Evolutionary conservation across 2,113 vertebrate genomes (phyloP), one percentile per base, ranked within the genome.

Genomic region (Platycercus adscitus): DNA sequence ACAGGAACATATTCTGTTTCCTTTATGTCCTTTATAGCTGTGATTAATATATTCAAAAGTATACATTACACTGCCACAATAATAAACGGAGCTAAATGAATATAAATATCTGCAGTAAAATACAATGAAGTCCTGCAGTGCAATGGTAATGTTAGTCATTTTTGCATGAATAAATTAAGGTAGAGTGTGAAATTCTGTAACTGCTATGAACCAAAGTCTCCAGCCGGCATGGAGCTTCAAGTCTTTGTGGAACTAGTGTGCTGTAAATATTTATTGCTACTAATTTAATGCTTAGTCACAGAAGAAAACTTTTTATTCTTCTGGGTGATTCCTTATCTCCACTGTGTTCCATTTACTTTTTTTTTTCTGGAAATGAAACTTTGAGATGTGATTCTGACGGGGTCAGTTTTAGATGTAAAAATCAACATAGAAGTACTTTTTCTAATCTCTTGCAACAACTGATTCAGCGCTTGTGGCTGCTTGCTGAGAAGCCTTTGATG

Each of bases 41-140:
- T 86, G 84, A 94, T 96, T 89, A 95, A 93, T 94, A 86, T 47
- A 89, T 88, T 76, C 88, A 95, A 63, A 96, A 92, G 81, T 91
- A 80, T 92, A 94, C 49, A 70, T 95, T 89, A 79, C 64, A 60
- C 8, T 94, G 81, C 61, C 75, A 93, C 64, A 86, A 78, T 83
- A 93, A 95, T 75, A 81, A 96, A 88, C 61, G 71, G 71, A 89
- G 20, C 78, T 78, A 86, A 84, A 95, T 1, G 46, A 92, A 93
- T 95, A 85, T 75, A 93, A 95, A 92, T 92, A 88, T 85, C 75
- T 81, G 25, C 66, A 88, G 65, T 88, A 91, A 96, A 90, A 86
- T 58, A 80, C 35, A 92, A n/a, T 37, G 55, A 89, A 86, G 71
- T 82, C 86, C 86, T 79, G 75, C 1, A 2, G 91, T 83, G 89